Evolutionary conservation across 2,113 vertebrate genomes (phyloP).

Genomic region (Cricetomys ansorgei): DNA sequence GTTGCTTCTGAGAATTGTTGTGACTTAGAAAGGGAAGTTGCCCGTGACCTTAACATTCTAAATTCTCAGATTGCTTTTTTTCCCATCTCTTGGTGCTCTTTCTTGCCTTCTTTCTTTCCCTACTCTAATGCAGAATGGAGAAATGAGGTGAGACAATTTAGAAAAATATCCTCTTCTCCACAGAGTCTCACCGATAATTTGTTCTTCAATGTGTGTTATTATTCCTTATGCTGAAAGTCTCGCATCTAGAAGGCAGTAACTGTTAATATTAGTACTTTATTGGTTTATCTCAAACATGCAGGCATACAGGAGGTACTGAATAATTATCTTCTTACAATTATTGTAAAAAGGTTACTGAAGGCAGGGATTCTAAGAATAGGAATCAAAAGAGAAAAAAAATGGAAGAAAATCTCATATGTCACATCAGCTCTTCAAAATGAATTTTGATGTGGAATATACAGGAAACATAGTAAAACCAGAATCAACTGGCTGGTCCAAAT

Average conservation of each 20-base stretch:
- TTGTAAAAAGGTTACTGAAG: background rate
- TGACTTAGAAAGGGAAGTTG: background rate
- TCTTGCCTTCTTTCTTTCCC: no score
- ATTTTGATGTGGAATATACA: background rate
- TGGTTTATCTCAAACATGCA: background rate
- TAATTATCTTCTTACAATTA: background rate
- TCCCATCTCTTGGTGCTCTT: background rate
- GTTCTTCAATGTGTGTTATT: background rate
- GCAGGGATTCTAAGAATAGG: background rate
- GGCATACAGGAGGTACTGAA: background rate
- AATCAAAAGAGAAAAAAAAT: background rate
- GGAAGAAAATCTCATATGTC: background rate
- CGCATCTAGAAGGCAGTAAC: background rate
- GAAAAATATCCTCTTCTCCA: background rate
- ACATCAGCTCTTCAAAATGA: background rate
- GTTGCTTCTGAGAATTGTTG: background rate
- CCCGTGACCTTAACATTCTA: background rate
- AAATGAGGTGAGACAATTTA: background rate
- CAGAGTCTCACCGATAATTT: background rate
- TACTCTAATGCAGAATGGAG: background rate
- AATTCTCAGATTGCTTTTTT: background rate
- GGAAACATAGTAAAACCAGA: background rate
- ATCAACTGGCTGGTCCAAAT: background rate
- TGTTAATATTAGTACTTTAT: background rate
- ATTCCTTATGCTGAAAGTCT: background rate